Conservation (phyloP, 2,888 invertebrate species). For the Cerceris ruficornis region DNA sequence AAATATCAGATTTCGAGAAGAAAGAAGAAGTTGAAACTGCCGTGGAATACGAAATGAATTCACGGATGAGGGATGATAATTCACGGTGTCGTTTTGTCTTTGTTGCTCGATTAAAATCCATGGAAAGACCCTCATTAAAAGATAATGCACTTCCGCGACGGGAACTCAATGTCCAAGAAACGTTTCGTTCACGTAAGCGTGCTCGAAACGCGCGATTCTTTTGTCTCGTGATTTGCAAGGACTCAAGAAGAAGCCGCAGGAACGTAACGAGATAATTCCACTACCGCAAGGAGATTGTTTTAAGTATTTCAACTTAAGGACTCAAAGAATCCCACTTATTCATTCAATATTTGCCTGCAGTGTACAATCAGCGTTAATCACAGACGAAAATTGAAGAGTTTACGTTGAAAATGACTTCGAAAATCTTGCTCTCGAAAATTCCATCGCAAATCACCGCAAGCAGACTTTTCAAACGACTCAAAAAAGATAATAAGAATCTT, state of each 20-base stretch:
- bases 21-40: constrained; percentile 17
- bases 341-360: too few species aligned
- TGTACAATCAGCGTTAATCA: too few species aligned
- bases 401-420: too few species aligned
- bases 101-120: background rate
- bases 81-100: too few species aligned
- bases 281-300: background rate
- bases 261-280: background rate
- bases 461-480: too few species aligned
- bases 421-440: too few species aligned
- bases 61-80: background rate
- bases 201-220: background rate
- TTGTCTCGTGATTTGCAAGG: background rate
- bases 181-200: background rate
- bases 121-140: background rate
- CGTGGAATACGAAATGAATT: constrained; percentile 36
- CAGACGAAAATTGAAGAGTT: too few species aligned
- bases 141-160: background rate
- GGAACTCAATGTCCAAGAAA: too few species aligned
- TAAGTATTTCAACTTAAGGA: too few species aligned
- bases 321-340: too few species aligned
- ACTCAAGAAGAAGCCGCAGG: background rate
- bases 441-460: too few species aligned
- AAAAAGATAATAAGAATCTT: too few species aligned
- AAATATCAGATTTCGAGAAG: constrained; percentile 38